A percentile compares a stretch with the other conserved stretches of the same genome.
Conservation (phyloP, 2,113 vertebrate genomes). For the Myanophis thanlyinensis region DNA sequence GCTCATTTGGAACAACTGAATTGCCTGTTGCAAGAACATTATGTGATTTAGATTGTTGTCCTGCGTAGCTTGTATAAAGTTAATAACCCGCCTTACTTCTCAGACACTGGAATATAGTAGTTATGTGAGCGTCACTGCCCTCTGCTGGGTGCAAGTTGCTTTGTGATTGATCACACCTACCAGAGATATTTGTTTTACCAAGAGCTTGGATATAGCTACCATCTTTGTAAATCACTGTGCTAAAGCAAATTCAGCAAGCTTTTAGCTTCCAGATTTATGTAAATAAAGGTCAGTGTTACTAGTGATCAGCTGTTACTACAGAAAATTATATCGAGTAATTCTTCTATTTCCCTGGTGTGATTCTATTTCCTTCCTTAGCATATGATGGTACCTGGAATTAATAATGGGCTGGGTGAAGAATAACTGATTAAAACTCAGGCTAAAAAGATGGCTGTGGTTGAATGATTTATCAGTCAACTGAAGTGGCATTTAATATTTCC, state of each 20-base stretch:
- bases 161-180: neutral
- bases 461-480: neutral
- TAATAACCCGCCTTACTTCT: slow-evolving; percentile 9
- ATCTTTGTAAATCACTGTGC: neutral
- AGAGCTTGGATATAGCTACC: neutral
- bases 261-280: neutral
- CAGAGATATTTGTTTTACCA: neutral
- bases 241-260: neutral
- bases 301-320: neutral
- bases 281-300: neutral
- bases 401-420: neutral
- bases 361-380: neutral
- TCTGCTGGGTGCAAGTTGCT: neutral
- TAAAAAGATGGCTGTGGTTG: neutral
- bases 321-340: neutral
- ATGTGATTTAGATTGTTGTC: slow-evolving; percentile 25
- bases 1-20: slow-evolving; percentile 29
- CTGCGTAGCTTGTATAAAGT: slow-evolving; percentile 16
- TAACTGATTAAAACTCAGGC: neutral
- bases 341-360: neutral
- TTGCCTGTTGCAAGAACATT: slow-evolving; percentile 10
- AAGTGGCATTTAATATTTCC: neutral
- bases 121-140: neutral
- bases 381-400: neutral
- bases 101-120: fast-evolving